A percentile compares a stretch with the other conserved stretches of the same genome.
Evolutionary conservation across 2,888 invertebrate species (phyloP).

Genomic region (Perizoma flavofasciatum): DNA sequence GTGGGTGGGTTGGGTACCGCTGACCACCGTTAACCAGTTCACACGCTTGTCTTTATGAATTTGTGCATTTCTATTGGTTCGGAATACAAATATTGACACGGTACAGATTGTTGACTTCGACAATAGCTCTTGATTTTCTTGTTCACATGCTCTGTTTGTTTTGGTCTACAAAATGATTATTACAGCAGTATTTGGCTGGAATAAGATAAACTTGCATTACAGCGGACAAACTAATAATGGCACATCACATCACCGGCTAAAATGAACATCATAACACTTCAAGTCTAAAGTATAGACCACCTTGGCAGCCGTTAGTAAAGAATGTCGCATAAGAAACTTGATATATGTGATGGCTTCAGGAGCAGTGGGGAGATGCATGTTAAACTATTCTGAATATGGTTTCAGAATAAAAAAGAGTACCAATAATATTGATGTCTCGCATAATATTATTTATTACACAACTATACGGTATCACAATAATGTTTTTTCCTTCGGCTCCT

Average conservation of each 20-base stretch:
- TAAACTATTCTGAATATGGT: constrained; percentile 46
- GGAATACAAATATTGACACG: constrained; percentile 61
- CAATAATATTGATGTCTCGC: constrained; percentile 47
- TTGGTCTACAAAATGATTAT: constrained; percentile 4
- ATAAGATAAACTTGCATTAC: neutral
- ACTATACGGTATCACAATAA: constrained; percentile 29
- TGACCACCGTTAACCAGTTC: constrained; percentile 53
- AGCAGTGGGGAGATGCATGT: constrained; percentile 52
- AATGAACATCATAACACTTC: constrained; percentile 23
- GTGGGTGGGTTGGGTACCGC: constrained; percentile 30
- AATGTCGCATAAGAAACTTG: constrained; percentile 63
- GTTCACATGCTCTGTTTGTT: constrained; percentile 5
- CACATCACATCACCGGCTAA: constrained; percentile 4
- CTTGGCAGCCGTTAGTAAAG: constrained; percentile 52
- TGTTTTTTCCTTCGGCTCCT: constrained; percentile 44
- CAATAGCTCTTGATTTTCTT: constrained; percentile 29
- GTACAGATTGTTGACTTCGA: constrained; percentile 46
- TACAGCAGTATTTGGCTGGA: neutral
- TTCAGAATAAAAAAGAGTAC: constrained; percentile 49
- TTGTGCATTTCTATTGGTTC: constrained; percentile 50
- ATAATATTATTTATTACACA: constrained; percentile 18
- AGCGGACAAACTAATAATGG: neutral
- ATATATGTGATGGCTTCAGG: constrained; percentile 51
- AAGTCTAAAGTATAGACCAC: constrained; percentile 48
- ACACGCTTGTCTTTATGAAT: constrained; percentile 64